Base-by-base conservation (phyloP, 2,888 invertebrate genomes). In the Clitarchus hookeri region DNA sequence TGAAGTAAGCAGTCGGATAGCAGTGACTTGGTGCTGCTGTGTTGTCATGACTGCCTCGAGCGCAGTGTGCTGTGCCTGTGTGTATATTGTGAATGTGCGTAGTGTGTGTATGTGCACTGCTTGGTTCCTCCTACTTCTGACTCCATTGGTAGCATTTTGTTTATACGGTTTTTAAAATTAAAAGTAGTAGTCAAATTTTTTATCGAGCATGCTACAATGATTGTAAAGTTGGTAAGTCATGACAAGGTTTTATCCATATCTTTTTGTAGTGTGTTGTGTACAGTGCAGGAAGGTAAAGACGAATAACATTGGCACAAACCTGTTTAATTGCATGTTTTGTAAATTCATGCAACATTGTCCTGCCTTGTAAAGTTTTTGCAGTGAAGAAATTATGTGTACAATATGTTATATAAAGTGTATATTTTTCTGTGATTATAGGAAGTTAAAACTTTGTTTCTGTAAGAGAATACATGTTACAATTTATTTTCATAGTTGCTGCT, bases 301-400 rank as follows among this genome's bases (percentile, higher is more conserved):
- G 19, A 65, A 65, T 65, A 65, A 65, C n/a, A n/a, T 65, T n/a
- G n/a, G 65, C 65, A 65, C 65, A 65, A 65, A 65, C 65, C 8
- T 65, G 65, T 65, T 65, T 23, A 16, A 65, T 65, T 65, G 65
- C 65, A 65, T 65, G 65, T n/a, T 6, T 65, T 19, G 19, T 11
- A 16, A 19, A 65, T 16, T 65, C 65, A n/a, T 65, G n/a, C 65
- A 65, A 65, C 11, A 11, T 65, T 65, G 11, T 23, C 65, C 65
- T 65, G 65, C n/a, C n/a, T 65, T 65, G 65, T 65, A 65, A 65
- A 65, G 65, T 65, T 65, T 65, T 65, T 65, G 65, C 65, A 65
- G 16, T 65, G 65, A 65, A 65, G n/a, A 16, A 65, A 65, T 65
- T 65, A 65, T 65, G 65, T 65, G 65, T 65, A 65, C 65, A 65